These are phyloP conservation scores for Charanyca ferruginea DNA, from an alignment of 2,888 invertebrate genomes.

Conservation along the genomic window DNA sequence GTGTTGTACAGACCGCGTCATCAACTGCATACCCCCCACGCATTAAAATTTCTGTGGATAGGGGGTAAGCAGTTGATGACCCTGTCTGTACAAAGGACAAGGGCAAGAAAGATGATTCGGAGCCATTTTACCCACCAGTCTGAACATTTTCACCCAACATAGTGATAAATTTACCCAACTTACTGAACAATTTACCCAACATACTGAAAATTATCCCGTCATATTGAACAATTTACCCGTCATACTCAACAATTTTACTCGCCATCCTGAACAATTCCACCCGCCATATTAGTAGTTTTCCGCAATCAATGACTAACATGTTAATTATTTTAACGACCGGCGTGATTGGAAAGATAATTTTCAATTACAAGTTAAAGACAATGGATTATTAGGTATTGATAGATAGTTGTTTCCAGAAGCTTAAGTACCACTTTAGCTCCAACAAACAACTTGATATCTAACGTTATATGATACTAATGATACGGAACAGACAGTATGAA, in stretches of 20 bases:
- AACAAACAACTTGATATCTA: conserved; percentile 42
- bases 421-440: conserved; percentile 37
- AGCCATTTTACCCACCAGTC: neutral
- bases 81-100: too few species aligned
- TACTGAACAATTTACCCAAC: too few species aligned
- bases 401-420: conserved; percentile 35
- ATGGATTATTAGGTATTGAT: conserved; percentile 25
- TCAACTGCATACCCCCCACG: too few species aligned
- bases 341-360: conserved; percentile 31
- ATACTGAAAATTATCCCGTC: neutral
- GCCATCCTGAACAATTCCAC: neutral
- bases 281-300: conserved; percentile 14
- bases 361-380: conserved; percentile 16
- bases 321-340: conserved; percentile 35
- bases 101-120: too few species aligned
- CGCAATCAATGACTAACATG: conserved; percentile 17
- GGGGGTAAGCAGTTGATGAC: too few species aligned
- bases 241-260: too few species aligned
- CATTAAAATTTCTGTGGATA: too few species aligned
- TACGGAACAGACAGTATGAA: conserved; percentile 20
- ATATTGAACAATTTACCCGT: neutral
- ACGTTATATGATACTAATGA: conserved; percentile 3
- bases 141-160: neutral
- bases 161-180: too few species aligned
- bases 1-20: too few species aligned